Evolutionary conservation across 2,888 invertebrate species (phyloP).

Genomic region (Hypselothyrea guttata): DNA sequence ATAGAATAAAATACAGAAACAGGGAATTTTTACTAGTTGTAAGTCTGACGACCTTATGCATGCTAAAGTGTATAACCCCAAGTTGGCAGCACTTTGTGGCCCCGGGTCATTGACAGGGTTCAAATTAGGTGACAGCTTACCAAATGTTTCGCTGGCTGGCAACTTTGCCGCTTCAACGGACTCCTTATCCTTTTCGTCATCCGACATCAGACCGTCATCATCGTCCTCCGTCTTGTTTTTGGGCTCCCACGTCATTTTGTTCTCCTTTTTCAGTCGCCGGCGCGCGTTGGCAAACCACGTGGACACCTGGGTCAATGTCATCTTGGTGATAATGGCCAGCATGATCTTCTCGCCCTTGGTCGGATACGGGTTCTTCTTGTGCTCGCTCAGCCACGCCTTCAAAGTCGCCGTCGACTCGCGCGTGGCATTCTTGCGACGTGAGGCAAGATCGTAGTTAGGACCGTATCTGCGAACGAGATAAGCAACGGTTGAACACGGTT

Average conservation of each 20-base stretch:
- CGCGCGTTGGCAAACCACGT: conserved; percentile 99
- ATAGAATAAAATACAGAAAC: too few species aligned
- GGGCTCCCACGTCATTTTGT: conserved; percentile 99
- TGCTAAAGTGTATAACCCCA: too few species aligned
- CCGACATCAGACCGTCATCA: conserved; percentile 92
- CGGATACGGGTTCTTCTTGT: conserved; percentile 97
- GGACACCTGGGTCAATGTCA: conserved; percentile 97
- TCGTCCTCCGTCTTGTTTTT: conserved; percentile 95
- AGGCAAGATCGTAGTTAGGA: conserved; percentile 96
- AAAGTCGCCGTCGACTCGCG: conserved; percentile 98
- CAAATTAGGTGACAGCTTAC: conserved; percentile 58
- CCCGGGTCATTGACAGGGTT: conserved; percentile 13
- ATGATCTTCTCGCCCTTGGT: conserved; percentile 98
- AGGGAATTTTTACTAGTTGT: too few species aligned
- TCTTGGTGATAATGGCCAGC: conserved; percentile 97
- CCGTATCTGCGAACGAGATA: conserved; percentile 96
- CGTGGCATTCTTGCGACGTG: conserved; percentile 98
- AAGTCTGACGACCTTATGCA: too few species aligned
- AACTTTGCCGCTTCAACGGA: conserved; percentile 86
- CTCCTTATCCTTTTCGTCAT: conserved; percentile 93
- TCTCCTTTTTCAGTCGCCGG: conserved; percentile 96
- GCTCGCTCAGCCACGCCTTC: conserved; percentile 98
- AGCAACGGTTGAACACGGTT: conserved; percentile 2
- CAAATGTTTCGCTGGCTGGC: conserved; percentile 67
- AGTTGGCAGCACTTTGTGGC: too few species aligned